Base-by-base conservation (phyloP, 2,888 invertebrate species). In the Teleogryllus oceanicus region DNA sequence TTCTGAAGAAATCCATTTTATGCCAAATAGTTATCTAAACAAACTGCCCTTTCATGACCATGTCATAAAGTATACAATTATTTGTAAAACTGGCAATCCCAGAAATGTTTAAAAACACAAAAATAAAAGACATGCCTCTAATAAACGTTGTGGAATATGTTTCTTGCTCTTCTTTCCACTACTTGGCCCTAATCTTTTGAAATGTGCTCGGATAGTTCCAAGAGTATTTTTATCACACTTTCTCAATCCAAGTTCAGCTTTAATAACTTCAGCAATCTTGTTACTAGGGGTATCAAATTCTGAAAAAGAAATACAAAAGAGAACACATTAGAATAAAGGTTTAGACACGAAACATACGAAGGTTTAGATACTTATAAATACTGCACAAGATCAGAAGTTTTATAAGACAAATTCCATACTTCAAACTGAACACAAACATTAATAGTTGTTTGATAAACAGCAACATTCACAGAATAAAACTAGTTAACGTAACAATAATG, bases 111-210 rank as follows among this genome's bases (percentile, higher is more conserved):
- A 12, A 51, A 21, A 21, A 49, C 51, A 76, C 24, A 78, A 18
- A 18, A 16, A 80, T 37, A 49, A 24, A 79, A n/a, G 18, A 80
- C 75, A 82, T 83, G 85, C 86, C 84, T 86, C 86, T 83, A 84
- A 84, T 21, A 87, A 83, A 80, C 87, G 82, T 77, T 84, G 83
- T 21, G 87, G 87, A 77, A 87, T 84, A 81, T 84, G 84, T 80
- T 84, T 85, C 77, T 84, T 84, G 16, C 81, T 82, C 81, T 84
- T 84, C 50, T 83, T 84, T 24, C 82, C 83, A 78, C 83, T 83
- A 81, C 83, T 83, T 20, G 82, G 83, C 11, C 83, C 85, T 76
- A 83, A 82, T 81, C 84, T 85, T 81, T 85, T 86, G 82, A 86
- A 86, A 12, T 50, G 49, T 37, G 49, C 37, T n/a, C n/a, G 37